phyloP scores from a whole-genome alignment of 2,797 vertebrate genomes.

The Lepus oiostolus region DNA sequence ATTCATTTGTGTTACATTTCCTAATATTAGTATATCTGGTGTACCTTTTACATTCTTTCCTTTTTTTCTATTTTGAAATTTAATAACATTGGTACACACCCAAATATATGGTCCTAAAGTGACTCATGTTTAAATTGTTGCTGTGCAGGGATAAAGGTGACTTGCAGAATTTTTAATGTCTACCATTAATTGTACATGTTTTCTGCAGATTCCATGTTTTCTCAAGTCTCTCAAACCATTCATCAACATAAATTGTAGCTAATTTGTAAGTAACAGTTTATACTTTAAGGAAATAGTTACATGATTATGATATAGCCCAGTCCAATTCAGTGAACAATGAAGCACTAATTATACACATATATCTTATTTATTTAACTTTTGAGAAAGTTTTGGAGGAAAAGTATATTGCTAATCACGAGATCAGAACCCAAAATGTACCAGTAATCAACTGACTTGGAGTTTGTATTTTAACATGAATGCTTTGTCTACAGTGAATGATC shows the following conservation, averaged over 20 bases:
- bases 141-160: not conserved
- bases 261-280: slow-evolving; percentile 58
- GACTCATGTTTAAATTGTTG: slow-evolving; percentile 50
- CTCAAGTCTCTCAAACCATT: not conserved
- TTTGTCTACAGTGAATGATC: slow-evolving; percentile 20
- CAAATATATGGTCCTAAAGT: slow-evolving; percentile 27
- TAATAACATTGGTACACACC: not conserved
- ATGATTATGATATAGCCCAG: not conserved
- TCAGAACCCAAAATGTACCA: slow-evolving; percentile 50
- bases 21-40: slow-evolving; percentile 44
- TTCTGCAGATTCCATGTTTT: not conserved
- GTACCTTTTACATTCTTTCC: not conserved
- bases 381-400: slow-evolving; percentile 61
- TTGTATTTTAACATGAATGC: slow-evolving; percentile 29
- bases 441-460: slow-evolving; percentile 38
- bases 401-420: slow-evolving; percentile 45
- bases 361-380: slow-evolving; percentile 69
- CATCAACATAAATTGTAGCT: slow-evolving; percentile 51
- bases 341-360: slow-evolving; percentile 27
- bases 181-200: slow-evolving; percentile 27
- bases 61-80: not conserved
- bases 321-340: slow-evolving; percentile 17
- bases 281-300: slow-evolving; percentile 52
- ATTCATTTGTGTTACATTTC: slow-evolving; percentile 32
- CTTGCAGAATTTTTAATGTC: slow-evolving; percentile 46